These are phyloP conservation scores for Poecilus cupreus DNA, from an alignment of 2,888 invertebrate species.

Conservation along the genomic window DNA sequence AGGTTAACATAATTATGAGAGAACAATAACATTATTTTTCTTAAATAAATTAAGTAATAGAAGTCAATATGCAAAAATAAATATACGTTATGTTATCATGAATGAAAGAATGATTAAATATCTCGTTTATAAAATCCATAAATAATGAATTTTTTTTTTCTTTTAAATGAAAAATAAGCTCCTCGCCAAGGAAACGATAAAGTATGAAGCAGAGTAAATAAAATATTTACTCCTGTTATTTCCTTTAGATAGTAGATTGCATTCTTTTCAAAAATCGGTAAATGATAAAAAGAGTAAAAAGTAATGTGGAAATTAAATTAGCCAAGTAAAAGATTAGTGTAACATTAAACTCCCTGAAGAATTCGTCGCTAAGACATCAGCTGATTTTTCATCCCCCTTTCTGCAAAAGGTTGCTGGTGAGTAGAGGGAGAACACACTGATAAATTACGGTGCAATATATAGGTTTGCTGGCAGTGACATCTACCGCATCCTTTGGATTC, in stretches of 20 bases:
- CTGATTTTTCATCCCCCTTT: neutral
- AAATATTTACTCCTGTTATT: neutral
- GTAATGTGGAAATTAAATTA: neutral
- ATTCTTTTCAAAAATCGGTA: no score
- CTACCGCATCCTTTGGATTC: neutral
- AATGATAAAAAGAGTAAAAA: neutral
- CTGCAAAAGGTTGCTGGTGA: neutral
- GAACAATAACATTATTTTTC: no score
- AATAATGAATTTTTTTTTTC: no score
- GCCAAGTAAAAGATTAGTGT: neutral
- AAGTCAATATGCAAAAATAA: no score
- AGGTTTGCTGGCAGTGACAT: constrained; percentile 42
- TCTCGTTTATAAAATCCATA: no score
- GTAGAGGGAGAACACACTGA: constrained; percentile 3
- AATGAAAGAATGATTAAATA: no score
- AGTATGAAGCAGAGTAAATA: neutral
- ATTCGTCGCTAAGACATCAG: neutral
- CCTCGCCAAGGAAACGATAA: neutral
- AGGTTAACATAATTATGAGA: no score
- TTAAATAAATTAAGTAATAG: no score
- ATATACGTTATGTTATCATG: no score
- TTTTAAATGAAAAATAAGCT: neutral
- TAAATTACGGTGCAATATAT: constrained; percentile 41
- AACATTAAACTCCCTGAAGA: constrained; percentile 7
- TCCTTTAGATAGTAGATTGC: neutral